Evolutionary conservation across 2,113 vertebrate genomes (phyloP).

Genomic region (Ibidorhyncha struthersii): DNA sequence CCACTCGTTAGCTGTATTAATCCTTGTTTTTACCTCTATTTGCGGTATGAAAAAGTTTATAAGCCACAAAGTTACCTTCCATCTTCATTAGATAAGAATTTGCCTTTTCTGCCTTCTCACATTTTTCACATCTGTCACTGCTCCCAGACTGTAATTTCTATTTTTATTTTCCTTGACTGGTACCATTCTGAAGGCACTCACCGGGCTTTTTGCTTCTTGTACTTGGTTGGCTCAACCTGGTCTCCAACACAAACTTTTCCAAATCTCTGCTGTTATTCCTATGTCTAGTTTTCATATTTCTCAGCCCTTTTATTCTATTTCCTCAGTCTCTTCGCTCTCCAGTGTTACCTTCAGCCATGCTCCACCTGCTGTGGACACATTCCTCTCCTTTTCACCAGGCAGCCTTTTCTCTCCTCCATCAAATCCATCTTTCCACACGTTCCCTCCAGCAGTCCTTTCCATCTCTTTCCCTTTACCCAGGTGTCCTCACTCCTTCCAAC

Average conservation of each 20-base stretch:
- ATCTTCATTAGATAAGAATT: not conserved
- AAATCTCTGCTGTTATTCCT: not conserved
- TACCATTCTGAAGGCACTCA: not conserved
- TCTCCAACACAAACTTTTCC: not conserved
- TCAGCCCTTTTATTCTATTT: not conserved
- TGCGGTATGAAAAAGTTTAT: not conserved
- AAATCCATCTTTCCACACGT: fast-evolving
- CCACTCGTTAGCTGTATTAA: not conserved
- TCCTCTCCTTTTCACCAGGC: not conserved
- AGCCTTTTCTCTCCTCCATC: not conserved
- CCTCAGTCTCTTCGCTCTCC: not conserved
- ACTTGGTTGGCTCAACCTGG: not conserved
- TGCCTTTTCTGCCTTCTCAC: not conserved
- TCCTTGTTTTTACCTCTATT: not conserved
- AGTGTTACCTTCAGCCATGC: not conserved
- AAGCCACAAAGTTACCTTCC: not conserved
- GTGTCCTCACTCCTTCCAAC: not conserved
- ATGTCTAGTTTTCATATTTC: not conserved
- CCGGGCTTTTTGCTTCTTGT: not conserved
- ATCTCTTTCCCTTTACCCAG: not conserved
- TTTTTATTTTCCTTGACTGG: not conserved
- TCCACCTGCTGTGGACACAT: not conserved
- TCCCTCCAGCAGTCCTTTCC: not conserved
- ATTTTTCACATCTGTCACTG: not conserved
- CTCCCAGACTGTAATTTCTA: not conserved